A percentile compares a stretch with the other conserved stretches of the same genome.
Conservation (phyloP, 2,888 invertebrate genomes). For the Elysia crispata region DNA sequence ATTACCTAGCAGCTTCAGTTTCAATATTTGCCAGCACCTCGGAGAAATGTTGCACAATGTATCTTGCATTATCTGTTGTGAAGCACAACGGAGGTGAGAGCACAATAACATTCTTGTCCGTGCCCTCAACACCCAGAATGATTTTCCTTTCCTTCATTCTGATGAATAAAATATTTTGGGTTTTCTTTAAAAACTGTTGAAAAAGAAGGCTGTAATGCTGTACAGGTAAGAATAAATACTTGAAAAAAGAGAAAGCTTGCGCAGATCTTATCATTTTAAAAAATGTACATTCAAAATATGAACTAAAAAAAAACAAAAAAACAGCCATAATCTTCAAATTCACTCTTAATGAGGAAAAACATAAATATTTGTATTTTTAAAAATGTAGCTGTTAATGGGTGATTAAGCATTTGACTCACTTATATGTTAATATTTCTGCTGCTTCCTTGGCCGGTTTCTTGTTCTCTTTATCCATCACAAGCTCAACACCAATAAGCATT, state of each 20-base stretch:
- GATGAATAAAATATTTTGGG: not conserved
- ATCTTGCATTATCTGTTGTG: constrained; percentile 70
- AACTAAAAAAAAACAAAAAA: no score
- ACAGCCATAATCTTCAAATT: no score
- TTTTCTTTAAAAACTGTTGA: no score
- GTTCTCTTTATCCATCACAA: constrained; percentile 71
- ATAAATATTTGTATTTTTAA: no score
- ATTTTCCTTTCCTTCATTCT: constrained; percentile 70
- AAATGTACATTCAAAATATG: no score
- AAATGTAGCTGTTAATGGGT: no score
- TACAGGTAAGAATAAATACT: no score
- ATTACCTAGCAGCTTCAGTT: constrained; percentile 52
- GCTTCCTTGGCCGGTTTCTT: constrained; percentile 71
- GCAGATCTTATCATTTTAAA: no score
- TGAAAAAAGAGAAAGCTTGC: no score
- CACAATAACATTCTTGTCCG: constrained; percentile 68
- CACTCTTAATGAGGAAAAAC: no score
- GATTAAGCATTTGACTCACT: constrained; percentile 55
- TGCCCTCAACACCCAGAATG: constrained; percentile 67
- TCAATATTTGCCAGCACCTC: constrained; percentile 59
- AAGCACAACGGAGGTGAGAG: constrained; percentile 72
- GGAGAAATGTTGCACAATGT: constrained; percentile 65
- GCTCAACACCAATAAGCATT: constrained; percentile 68
- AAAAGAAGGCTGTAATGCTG: no score
- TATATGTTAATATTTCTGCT: constrained; percentile 69